Percentiles rank a stretch among this genome's conserved stretches.
Evolutionary conservation across 2,797 vertebrate genomes (phyloP).

Genomic region (Channa striata): DNA sequence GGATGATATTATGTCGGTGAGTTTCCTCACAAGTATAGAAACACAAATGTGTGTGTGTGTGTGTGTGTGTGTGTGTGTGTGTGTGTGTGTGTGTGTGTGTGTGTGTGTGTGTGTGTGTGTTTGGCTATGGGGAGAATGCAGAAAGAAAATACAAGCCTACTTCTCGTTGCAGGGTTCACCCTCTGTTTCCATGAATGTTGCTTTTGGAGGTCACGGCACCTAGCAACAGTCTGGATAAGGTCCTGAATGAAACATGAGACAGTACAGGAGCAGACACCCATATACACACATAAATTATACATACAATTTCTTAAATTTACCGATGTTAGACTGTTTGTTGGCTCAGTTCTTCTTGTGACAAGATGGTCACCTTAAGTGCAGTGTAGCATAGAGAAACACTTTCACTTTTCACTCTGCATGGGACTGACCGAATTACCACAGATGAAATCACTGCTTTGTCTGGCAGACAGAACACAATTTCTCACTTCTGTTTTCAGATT

Average conservation of each 20-base stretch:
- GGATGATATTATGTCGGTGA: no score
- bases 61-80: no score
- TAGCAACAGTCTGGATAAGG: conserved; percentile 74
- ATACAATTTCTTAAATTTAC: conserved; percentile 40
- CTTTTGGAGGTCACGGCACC: conserved; percentile 74
- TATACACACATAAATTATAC: conserved; percentile 36
- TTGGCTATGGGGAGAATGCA: conserved; percentile 49
- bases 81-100: no score
- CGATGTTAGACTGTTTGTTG: conserved; percentile 5
- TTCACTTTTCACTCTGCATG: neutral
- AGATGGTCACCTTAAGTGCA: neutral
- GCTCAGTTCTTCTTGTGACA: neutral
- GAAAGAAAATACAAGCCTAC: conserved; percentile 71
- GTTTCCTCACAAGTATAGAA: no score
- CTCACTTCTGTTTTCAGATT: neutral
- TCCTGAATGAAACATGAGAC: conserved; percentile 68
- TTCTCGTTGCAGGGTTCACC: conserved; percentile 67
- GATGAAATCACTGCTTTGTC: conserved; percentile 14
- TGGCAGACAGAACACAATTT: neutral
- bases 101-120: conserved; percentile 47
- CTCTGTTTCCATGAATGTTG: conserved; percentile 70
- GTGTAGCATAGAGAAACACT: neutral
- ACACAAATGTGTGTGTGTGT: no score
- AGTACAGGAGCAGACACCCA: conserved; percentile 36
- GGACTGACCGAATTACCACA: conserved; percentile 1